Evolutionary conservation across 2,888 invertebrate genomes (phyloP).

Genomic region (Lottia gigantea): DNA sequence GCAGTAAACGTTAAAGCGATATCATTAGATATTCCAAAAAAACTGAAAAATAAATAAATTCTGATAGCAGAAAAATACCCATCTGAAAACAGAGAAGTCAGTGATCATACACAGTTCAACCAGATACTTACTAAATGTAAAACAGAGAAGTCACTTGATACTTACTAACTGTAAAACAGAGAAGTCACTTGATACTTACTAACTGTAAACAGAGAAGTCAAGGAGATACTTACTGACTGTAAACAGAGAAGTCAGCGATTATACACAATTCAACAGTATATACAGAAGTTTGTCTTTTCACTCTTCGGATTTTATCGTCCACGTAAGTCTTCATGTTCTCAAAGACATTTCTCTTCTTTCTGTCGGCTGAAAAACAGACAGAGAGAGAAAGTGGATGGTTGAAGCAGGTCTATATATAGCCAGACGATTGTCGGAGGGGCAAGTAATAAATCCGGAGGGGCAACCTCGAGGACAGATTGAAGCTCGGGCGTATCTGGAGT

Average conservation of each 20-base stretch:
- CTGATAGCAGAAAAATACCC: too few relatives aligned
- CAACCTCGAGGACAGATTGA: too few relatives aligned
- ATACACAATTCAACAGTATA: not conserved
- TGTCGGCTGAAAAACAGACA: not conserved
- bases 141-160: not conserved
- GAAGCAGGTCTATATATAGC: too few relatives aligned
- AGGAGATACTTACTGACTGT: not conserved
- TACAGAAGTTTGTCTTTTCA: not conserved
- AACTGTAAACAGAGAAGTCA: not conserved
- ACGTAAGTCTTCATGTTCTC: not conserved
- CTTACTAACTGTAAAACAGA: not conserved
- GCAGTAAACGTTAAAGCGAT: not conserved
- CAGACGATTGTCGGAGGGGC: too few relatives aligned
- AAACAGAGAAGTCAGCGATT: not conserved
- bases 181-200: not conserved
- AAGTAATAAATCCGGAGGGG: too few relatives aligned
- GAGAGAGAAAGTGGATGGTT: too few relatives aligned
- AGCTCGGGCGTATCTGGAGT: too few relatives aligned
- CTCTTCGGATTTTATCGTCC: not conserved
- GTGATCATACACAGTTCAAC: too few relatives aligned
- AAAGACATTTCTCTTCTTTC: not conserved
- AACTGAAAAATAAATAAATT: too few relatives aligned
- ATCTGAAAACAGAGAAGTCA: too few relatives aligned
- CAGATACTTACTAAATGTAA: not conserved
- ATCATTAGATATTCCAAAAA: too few relatives aligned